Evolutionary conservation across 1,140 invertebrate genomes (phyloP), one percentile per base, ranked within the genome.

Genomic region (Cephus cinctus): DNA sequence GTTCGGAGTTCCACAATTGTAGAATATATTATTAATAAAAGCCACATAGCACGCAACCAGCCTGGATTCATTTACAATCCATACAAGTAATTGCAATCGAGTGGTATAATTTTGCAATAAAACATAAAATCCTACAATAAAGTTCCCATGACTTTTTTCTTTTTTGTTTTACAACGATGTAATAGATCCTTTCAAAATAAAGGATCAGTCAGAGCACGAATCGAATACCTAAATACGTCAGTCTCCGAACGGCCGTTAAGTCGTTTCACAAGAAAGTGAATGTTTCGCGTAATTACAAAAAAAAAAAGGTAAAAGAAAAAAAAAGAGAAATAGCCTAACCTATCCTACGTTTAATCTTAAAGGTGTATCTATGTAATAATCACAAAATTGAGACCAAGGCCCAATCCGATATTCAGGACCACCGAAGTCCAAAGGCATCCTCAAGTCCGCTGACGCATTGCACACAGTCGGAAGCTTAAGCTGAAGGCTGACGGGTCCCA

Each of bases 321-420:
- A 36, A 11, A 36, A 36, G 11, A 14, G 8, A 15, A 45, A 61
- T 66, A 66, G 40, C 56, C 59, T 61, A 66, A 14, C 27, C 52
- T 63, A 64, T 27, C 35, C 59, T 59, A 61, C 38, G 48, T 47
- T 63, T 59, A 58, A 45, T 49, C 34, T 36, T 36, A 36, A 36
- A 36, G 14, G 50, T 53, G 49, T 61, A 65, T 61, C 58, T 68
- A 70, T 63, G 59, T 67, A 71, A 62, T 73, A 73, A 76, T 72
- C 72, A 76, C 72, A 73, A 76, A 71, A 67, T 57, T 65, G 65
- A 72, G 70, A 75, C 71, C 68, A 71, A 67, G 63, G 69, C 66
- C 69, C 63, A 57, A 60, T 45, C 34, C 39, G 47, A 40, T 61
- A 50, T 39, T 50, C 54, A 40, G 57, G 56, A 63, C 43, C 50